Evolutionary conservation across 2,888 invertebrate species (phyloP).

Genomic region (Diachrysia chrysitis): DNA sequence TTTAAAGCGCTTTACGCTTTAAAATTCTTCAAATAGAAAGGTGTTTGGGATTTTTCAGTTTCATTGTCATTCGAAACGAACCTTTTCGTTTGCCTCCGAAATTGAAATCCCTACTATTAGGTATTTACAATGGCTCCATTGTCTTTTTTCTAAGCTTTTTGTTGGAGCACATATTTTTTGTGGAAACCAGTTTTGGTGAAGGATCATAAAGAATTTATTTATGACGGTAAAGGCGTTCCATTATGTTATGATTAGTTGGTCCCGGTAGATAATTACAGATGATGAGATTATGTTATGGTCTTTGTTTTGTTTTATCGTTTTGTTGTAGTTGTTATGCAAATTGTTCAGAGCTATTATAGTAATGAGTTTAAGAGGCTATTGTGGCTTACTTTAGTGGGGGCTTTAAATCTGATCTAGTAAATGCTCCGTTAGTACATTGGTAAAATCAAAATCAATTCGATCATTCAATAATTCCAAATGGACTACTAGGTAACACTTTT

Average conservation of each 20-base stretch:
- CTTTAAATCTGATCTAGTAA: neutral
- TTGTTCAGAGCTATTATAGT: slow-evolving; percentile 19
- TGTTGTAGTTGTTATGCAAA: slow-evolving; percentile 52
- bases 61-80: slow-evolving; percentile 73
- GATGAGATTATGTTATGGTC: slow-evolving; percentile 69
- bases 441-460: no score
- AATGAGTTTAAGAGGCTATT: slow-evolving; percentile 9
- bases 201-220: slow-evolving; percentile 77
- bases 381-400: neutral
- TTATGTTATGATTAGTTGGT: slow-evolving; percentile 81
- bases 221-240: slow-evolving; percentile 76
- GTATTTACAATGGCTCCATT: slow-evolving; percentile 79
- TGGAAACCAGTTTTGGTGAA: slow-evolving; percentile 69
- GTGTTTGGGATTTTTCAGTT: slow-evolving; percentile 78
- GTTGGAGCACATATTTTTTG: slow-evolving; percentile 74
- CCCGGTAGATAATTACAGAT: slow-evolving; percentile 79
- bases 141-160: slow-evolving; percentile 65
- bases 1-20: slow-evolving; percentile 72
- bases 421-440: neutral
- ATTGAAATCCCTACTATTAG: slow-evolving; percentile 72
- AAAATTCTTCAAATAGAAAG: slow-evolving; percentile 65
- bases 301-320: slow-evolving; percentile 60
- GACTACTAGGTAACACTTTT: no score
- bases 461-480: no score
- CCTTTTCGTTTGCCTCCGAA: slow-evolving; percentile 69